Evolutionary conservation across 2,113 vertebrate species (phyloP).

Genomic region (Scophthalmus maximus): DNA sequence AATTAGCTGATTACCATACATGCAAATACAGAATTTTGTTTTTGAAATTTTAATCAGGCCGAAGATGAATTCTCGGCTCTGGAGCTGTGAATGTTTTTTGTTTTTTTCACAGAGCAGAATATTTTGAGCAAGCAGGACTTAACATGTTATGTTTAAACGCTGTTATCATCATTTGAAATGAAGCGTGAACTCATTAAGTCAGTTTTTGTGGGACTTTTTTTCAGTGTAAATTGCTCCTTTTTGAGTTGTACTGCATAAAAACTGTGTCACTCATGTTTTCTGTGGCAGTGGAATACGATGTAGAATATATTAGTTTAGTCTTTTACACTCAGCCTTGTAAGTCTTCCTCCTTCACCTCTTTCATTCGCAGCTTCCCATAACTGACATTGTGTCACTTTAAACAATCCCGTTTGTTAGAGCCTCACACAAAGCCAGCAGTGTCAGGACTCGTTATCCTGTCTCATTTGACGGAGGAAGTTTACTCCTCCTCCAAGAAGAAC

Average conservation of each 20-base stretch:
- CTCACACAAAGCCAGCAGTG: slow-evolving; percentile 8
- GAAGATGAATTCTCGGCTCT: slow-evolving; percentile 16
- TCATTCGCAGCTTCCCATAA: slow-evolving; percentile 3
- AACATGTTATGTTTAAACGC: slow-evolving; percentile 22
- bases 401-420: slow-evolving; percentile 36
- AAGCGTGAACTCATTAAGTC: slow-evolving; percentile 21
- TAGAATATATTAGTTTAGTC: slow-evolving; percentile 1
- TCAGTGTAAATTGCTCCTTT: background rate
- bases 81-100: background rate
- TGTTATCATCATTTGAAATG: slow-evolving; percentile 25
- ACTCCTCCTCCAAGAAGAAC: slow-evolving; percentile 39
- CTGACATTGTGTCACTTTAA: slow-evolving; percentile 16
- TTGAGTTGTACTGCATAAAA: slow-evolving; percentile 6
- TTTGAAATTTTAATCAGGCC: slow-evolving; percentile 71
- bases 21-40: slow-evolving; percentile 62
- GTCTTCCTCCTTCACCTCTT: slow-evolving; percentile 9
- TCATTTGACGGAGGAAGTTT: slow-evolving; percentile 52
- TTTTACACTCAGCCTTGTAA: slow-evolving; percentile 2
- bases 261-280: background rate
- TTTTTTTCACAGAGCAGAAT: background rate
- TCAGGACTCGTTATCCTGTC: slow-evolving; percentile 30
- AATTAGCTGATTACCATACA: slow-evolving; percentile 83
- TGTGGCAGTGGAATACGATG: background rate
- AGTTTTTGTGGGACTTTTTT: background rate
- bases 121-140: slow-evolving; percentile 3